A percentile compares a stretch with the other conserved stretches of the same genome.
These are phyloP conservation scores for Crotalus helleri DNA, from an alignment of 2,113 vertebrate genomes.

Conservation along the genomic window DNA sequence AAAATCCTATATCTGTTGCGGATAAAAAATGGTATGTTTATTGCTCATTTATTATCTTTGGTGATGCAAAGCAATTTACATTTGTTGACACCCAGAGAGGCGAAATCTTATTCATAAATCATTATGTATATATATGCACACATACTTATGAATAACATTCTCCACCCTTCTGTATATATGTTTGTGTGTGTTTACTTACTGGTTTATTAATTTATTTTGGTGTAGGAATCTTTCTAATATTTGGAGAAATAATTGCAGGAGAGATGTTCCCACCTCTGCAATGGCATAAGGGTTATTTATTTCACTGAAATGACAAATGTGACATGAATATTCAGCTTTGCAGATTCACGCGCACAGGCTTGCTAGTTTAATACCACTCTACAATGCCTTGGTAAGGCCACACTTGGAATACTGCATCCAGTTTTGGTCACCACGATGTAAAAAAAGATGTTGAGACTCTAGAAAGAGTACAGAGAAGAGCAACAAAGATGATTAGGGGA, in stretches of 20 bases:
- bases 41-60: constrained; percentile 67
- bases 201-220: neutral
- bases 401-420: no score
- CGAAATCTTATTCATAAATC: constrained; percentile 17
- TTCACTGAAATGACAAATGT: neutral
- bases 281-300: constrained; percentile 6
- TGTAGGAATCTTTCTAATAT: neutral
- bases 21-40: constrained; percentile 66
- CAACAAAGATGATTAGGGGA: no score
- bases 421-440: no score
- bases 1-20: constrained; percentile 70
- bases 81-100: neutral
- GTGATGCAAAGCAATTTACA: constrained; percentile 31
- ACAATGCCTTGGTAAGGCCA: no score
- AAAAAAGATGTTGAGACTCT: no score
- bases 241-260: constrained; percentile 22
- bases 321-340: neutral
- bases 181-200: neutral
- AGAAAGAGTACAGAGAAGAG: no score
- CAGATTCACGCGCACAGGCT: neutral
- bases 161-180: neutral
- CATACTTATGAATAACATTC: neutral
- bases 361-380: neutral
- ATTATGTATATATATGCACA: neutral
- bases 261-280: constrained; percentile 18